A percentile compares a stretch with the other conserved stretches of the same genome.
These are phyloP conservation scores for Listronotus oregonensis DNA, from an alignment of 1,140 invertebrate genomes.

Conservation along the genomic window DNA sequence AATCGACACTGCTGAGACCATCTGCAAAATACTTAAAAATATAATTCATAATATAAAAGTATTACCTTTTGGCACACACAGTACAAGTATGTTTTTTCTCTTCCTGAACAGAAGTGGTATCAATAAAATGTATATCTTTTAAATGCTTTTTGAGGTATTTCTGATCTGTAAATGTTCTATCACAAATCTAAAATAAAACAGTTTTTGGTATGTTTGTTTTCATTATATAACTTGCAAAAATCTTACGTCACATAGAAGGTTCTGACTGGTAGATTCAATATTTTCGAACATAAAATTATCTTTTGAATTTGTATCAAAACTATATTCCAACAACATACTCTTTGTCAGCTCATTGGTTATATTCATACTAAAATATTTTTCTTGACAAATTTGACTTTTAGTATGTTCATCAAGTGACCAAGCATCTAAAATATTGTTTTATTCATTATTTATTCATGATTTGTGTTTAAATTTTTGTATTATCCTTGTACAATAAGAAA, in stretches of 20 bases:
- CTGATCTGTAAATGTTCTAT: constrained; percentile 42
- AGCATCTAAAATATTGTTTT: constrained; percentile 46
- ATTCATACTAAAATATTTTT: constrained; percentile 50
- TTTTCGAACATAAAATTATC: constrained; percentile 34
- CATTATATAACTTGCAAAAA: constrained; percentile 1
- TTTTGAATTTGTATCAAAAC: constrained; percentile 38
- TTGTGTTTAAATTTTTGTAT: neutral
- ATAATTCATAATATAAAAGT: too few species aligned
- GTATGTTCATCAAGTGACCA: constrained; percentile 53
- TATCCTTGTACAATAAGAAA: neutral
- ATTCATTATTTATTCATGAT: neutral
- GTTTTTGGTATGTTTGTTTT: neutral
- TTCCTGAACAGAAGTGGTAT: constrained; percentile 35
- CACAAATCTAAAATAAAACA: constrained; percentile 45
- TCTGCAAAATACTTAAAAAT: too few species aligned
- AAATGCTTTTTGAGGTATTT: constrained; percentile 49
- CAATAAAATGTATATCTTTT: constrained; percentile 48
- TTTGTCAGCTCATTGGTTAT: constrained; percentile 42
- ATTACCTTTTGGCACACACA: constrained; percentile 54
- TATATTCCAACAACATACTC: constrained; percentile 42
- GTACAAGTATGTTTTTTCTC: constrained; percentile 66
- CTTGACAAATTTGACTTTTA: constrained; percentile 50
- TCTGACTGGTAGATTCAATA: constrained; percentile 21
- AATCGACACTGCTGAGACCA: too few species aligned
- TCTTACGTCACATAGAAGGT: constrained; percentile 45